These are phyloP conservation scores for Molorchus minor DNA, from an alignment of 2,888 invertebrate species.

Conservation along the genomic window DNA sequence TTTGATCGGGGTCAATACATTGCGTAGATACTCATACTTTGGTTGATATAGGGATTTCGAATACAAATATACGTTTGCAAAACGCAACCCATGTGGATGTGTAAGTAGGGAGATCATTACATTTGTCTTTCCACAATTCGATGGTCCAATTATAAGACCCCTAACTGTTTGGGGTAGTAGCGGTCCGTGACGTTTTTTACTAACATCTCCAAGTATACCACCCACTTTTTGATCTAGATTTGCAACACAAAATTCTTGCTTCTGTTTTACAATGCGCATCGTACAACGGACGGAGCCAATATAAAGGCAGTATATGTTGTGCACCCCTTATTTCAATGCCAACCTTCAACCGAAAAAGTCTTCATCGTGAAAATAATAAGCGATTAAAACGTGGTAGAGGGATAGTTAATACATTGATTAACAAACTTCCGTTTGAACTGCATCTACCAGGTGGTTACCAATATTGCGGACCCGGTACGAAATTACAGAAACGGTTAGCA, in stretches of 20 bases:
- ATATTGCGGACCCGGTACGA: conserved; percentile 47
- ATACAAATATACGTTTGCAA: neutral
- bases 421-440: conserved; percentile 40
- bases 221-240: conserved; percentile 7
- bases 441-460: conserved; percentile 41
- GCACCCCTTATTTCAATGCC: neutral
- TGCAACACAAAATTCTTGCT: conserved; percentile 1
- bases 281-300: neutral
- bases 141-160: neutral
- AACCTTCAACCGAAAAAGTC: neutral
- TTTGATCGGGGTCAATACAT: neutral
- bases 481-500: conserved; percentile 46
- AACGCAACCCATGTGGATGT: neutral
- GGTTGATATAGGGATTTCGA: neutral
- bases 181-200: neutral
- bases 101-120: neutral
- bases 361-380: neutral
- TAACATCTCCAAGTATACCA: neutral
- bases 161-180: neutral
- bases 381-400: conserved; percentile 21
- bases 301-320: neutral
- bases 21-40: neutral
- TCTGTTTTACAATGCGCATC: conserved; percentile 6
- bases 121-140: conserved; percentile 3
- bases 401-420: conserved; percentile 33